Evolutionary conservation across 1,140 invertebrate species (phyloP), one percentile per base, ranked within the genome.

Genomic region (Leptopilina boulardi): DNA sequence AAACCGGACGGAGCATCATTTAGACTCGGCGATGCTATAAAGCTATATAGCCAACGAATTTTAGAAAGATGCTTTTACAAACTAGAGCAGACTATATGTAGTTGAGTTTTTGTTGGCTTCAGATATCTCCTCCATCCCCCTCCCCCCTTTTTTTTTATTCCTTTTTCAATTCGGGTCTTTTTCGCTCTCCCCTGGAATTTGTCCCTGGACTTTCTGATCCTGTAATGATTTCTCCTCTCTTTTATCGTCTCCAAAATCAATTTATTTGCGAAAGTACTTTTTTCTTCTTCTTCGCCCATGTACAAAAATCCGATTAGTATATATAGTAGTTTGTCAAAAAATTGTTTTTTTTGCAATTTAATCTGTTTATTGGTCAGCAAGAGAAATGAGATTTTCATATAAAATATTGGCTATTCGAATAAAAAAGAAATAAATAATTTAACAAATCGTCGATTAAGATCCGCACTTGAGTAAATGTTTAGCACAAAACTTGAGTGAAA

Each of bases 41-140:
- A n/a, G 34, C 34, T 38, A 30, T 82, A 71, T 79, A 54, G 73
- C 54, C 77, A 76, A 79, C 59, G 80, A 76, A 83, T 81, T 83
- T 83, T 77, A 80, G 79, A 81, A 81, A 81, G 82, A 73, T 56
- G 23, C 59, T 44, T 81, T 76, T 73, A 80, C 80, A 79, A 83
- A 83, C 70, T 83, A 71, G 77, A 83, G 77, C 82, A 51, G 47
- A 72, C 30, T 54, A 74, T 83, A n/a, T n/a, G n/a, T n/a, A 79
- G 82, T 79, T 83, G 72, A 83, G 82, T 83, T 83, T 83, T 83
- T 83, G 81, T 81, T 77, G 75, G 79, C 75, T 77, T 77, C 82
- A 66, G 42, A 6, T 38, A 56, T 47, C 44, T 54, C 59, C 42
- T 51, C 54, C 30, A 4, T 9, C 8, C 34, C 34, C 5, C 26